Conservation (phyloP, 2,113 vertebrate species). For the Neogale vison region DNA sequence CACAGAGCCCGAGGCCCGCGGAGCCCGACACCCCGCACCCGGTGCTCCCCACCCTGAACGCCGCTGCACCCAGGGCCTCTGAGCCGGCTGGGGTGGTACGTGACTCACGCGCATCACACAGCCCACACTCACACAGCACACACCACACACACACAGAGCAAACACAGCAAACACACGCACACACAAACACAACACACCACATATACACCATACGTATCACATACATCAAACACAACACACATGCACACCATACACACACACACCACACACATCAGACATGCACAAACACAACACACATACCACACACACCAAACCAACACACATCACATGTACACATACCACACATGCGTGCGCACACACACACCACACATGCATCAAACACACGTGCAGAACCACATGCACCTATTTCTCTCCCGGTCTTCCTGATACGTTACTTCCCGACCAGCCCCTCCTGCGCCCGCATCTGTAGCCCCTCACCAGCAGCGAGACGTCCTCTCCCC, state of each 20-base stretch:
- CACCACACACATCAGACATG: rapidly evolving
- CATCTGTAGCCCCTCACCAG: rapidly evolving
- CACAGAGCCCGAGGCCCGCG: rapidly evolving
- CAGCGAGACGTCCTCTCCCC: background rate
- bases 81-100: rapidly evolving
- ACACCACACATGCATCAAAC: too few relatives aligned
- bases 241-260: too few relatives aligned
- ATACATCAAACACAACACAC: too few relatives aligned
- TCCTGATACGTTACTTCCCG: background rate
- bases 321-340: too few relatives aligned
- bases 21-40: too few relatives aligned
- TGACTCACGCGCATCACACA: background rate
- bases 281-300: background rate
- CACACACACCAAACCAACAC: background rate
- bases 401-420: background rate
- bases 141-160: background rate
- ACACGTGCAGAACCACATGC: too few relatives aligned
- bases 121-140: background rate
- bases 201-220: too few relatives aligned
- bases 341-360: too few relatives aligned
- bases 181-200: too few relatives aligned
- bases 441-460: rapidly evolving
- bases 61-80: background rate
- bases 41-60: background rate
- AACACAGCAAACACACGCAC: rapidly evolving